Base-by-base conservation (phyloP, 2,113 vertebrate genomes). In the Arothron firmamentum region DNA sequence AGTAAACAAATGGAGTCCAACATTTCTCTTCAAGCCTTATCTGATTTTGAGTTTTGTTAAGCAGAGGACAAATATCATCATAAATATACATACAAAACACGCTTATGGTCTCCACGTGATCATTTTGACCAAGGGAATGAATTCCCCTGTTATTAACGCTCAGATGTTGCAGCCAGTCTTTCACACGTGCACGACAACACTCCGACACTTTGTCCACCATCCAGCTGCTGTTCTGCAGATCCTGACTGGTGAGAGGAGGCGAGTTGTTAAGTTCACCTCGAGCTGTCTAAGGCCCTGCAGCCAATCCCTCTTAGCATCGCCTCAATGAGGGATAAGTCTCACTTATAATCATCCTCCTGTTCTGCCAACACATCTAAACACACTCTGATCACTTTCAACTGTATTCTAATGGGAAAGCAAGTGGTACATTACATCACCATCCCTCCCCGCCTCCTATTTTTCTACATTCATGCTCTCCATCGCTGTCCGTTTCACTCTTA, bases 301-400 rank as follows among this genome's bases (percentile, higher is more conserved):
- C 65, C 84, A 72, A 81, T 84, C 81, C 87, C 48, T 80, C 81
- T 86, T 79, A 83, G 81, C 72, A 70, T 75, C 78, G 74, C 78
- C 81, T 85, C 56, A 56, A 59, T 54, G 57, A 20, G 52, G 47
- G 69, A 87, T 79, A 87, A 87, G 80, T 83, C 87, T 88, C 85
- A 86, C 80, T 86, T 87, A 86, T 52, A 85, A 80, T 78, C 59
- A 65, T 55, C 82, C 79, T 56, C 58, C 65, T 7, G 0, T 78
- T 77, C 79, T 82, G 81, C 81, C 83, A 85, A 77, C 83, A 70
- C 78, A 64, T 81, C 78, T 79, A 85, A 84, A 84, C 81, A 72
- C 72, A 52, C 67, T 70, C 72, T 70, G 74, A 82, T 84, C 79
- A 76, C 81, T 83, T 85, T 86, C 66, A 85, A 72, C 82, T 67